Conservation (phyloP, 2,888 invertebrate genomes). For the Unio delphinus region DNA sequence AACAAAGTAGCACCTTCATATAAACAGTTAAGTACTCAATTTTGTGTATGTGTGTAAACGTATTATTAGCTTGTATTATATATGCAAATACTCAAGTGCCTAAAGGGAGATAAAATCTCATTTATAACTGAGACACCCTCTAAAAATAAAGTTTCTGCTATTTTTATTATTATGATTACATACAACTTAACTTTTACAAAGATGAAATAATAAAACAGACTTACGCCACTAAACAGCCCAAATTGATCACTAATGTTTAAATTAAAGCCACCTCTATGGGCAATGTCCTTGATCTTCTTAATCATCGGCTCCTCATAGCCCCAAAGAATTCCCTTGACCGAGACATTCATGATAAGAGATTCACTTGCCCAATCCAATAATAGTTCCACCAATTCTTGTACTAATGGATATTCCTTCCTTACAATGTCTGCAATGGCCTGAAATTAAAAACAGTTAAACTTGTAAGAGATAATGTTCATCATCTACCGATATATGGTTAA, state of each 20-base stretch:
- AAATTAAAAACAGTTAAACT: slow-evolving; percentile 4
- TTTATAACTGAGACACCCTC: background rate
- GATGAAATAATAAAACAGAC: slow-evolving; percentile 58
- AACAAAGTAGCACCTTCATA: too few relatives aligned
- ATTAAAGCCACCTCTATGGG: slow-evolving; percentile 19
- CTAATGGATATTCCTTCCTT: slow-evolving; percentile 29
- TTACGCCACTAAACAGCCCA: slow-evolving; percentile 88
- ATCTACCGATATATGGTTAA: too few relatives aligned
- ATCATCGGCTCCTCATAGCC: slow-evolving; percentile 58
- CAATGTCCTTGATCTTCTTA: slow-evolving; percentile 25
- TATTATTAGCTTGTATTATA: too few relatives aligned
- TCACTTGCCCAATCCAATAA: slow-evolving; percentile 32
- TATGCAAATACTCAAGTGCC: too few relatives aligned
- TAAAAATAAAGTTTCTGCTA: too few relatives aligned
- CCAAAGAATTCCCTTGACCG: slow-evolving; percentile 56
- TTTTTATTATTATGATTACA: too few relatives aligned
- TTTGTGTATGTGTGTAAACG: too few relatives aligned
- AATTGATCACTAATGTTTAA: slow-evolving; percentile 78
- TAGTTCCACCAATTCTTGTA: slow-evolving; percentile 35
- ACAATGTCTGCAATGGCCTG: slow-evolving; percentile 50
- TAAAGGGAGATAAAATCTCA: too few relatives aligned
- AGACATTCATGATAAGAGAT: slow-evolving; percentile 40
- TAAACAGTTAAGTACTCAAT: too few relatives aligned
- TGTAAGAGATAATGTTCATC: background rate
- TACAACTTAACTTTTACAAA: background rate